These are phyloP conservation scores for Sula dactylatra DNA, from an alignment of 2,113 vertebrate species.

Conservation along the genomic window DNA sequence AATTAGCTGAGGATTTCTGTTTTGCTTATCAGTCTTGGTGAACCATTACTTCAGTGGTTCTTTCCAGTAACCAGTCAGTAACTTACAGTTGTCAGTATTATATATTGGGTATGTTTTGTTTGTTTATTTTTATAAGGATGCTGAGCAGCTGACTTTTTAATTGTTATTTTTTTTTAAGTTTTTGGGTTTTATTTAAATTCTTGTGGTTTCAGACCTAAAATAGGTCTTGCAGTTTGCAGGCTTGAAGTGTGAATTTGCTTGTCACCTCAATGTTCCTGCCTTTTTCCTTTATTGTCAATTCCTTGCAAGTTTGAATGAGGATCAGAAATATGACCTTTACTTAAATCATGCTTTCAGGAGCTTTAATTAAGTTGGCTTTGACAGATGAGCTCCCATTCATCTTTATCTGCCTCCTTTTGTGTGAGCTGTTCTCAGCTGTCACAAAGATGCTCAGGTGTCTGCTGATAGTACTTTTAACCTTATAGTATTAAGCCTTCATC, in stretches of 20 bases:
- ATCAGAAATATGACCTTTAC: not conserved
- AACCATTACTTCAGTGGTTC: not conserved
- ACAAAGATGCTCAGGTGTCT: not conserved
- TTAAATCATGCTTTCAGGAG: not conserved
- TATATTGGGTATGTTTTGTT: not conserved
- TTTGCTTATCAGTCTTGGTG: not conserved
- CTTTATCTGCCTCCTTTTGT: not conserved
- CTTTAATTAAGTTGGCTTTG: not conserved
- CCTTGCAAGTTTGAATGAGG: not conserved
- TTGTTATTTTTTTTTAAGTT: not conserved
- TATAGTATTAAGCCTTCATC: not conserved
- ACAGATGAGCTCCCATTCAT: not conserved
- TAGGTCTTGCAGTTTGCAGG: not conserved
- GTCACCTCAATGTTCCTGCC: not conserved
- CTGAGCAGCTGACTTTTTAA: not conserved
- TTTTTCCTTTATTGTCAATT: not conserved
- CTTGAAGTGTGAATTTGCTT: not conserved
- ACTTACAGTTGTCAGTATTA: not conserved
- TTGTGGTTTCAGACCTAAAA: not conserved
- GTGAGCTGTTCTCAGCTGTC: not conserved
- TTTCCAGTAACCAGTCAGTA: not conserved
- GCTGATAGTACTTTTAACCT: not conserved
- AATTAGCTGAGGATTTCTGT: not conserved
- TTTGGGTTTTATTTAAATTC: not conserved
- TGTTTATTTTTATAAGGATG: not conserved